Conservation (phyloP, 2,888 invertebrate genomes). For the Adelphocoris suturalis region DNA sequence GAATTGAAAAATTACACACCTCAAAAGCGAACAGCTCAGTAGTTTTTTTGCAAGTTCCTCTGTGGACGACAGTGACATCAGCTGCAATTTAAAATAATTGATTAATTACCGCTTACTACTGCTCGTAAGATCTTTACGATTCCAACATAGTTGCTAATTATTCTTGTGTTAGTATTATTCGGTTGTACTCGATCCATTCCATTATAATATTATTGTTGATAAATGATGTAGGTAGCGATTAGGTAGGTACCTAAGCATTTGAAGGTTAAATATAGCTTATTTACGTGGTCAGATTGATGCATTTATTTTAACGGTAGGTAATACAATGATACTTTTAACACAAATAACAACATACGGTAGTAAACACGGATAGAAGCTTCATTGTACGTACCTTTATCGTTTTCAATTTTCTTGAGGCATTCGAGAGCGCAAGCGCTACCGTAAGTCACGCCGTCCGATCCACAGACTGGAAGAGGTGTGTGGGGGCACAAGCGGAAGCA, state of each 20-base stretch:
- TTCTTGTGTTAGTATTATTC: no score
- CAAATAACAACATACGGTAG: not conserved
- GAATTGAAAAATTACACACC: not conserved
- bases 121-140: not conserved
- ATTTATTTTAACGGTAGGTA: not conserved
- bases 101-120: not conserved
- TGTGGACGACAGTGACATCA: not conserved
- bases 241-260: no score
- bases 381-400: not conserved
- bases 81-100: not conserved
- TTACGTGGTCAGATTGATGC: no score
- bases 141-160: no score
- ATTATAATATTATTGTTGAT: no score
- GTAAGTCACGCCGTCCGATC: conserved; percentile 45
- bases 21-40: not conserved
- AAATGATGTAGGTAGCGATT: no score
- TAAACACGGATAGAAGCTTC: not conserved
- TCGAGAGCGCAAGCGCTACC: conserved; percentile 45
- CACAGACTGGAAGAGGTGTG: conserved; percentile 29
- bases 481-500: conserved; percentile 44
- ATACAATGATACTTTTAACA: not conserved
- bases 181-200: no score
- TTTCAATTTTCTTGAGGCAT: conserved; percentile 33
- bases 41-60: not conserved
- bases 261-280: no score